Conservation (phyloP, 2,888 invertebrate species). For the Ochropacha duplaris region DNA sequence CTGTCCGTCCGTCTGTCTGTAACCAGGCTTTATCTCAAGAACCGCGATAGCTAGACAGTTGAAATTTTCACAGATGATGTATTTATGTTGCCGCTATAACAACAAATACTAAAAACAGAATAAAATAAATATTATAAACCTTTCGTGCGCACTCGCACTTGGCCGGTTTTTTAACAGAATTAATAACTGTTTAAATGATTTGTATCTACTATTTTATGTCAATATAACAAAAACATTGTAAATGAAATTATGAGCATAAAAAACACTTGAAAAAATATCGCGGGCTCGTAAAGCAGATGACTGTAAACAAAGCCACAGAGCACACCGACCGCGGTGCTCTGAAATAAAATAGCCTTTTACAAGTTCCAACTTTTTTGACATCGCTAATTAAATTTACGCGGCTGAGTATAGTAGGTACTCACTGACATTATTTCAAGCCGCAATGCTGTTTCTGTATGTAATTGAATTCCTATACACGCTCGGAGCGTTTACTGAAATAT, state of each 20-base stretch:
- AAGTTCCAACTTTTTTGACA: background rate
- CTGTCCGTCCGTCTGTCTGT: too few relatives aligned
- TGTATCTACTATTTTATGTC: too few relatives aligned
- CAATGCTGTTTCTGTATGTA: constrained; percentile 33
- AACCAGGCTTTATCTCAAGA: too few relatives aligned
- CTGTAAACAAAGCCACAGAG: background rate
- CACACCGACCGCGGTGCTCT: background rate
- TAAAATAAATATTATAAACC: too few relatives aligned
- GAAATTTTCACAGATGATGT: too few relatives aligned
- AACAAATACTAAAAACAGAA: too few relatives aligned
- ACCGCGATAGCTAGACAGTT: too few relatives aligned
- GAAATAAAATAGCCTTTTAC: background rate
- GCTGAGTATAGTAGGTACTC: constrained; percentile 14
- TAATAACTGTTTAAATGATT: too few relatives aligned
- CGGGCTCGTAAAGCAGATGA: background rate
- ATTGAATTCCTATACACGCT: constrained; percentile 37
- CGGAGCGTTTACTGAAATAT: constrained; percentile 19
- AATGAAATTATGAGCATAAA: background rate
- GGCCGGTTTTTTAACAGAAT: too few relatives aligned
- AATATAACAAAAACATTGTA: too few relatives aligned
- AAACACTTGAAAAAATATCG: background rate
- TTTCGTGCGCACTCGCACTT: too few relatives aligned
- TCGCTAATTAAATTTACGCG: constrained; percentile 7
- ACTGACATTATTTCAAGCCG: constrained; percentile 24
- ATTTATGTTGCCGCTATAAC: too few relatives aligned